Evolutionary conservation across 2,113 vertebrate species (phyloP), one percentile per base, ranked within the genome.

Genomic region (Machaerirhynchus nigripectus): DNA sequence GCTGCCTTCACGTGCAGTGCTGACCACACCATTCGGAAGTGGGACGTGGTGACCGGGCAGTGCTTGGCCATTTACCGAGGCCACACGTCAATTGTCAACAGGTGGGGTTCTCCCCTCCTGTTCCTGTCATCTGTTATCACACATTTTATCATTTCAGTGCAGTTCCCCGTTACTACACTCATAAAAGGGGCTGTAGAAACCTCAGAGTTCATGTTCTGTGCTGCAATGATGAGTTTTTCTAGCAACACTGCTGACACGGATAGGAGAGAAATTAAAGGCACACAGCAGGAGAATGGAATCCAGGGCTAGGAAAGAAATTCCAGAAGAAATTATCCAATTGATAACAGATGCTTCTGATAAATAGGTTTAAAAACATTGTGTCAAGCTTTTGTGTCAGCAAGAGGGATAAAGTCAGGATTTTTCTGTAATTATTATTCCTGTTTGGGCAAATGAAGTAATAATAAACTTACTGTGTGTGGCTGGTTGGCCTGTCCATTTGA

Each of bases 81-180:
- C 28, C 98, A 98, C 95, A 98, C 98, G 0, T 98, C 98, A 1
- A 98, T 98, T 21, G 98, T 98, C 18, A 98, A 98, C 96, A 98
- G 98, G 98, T 98, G 40, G 27, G 59, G 19, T 6, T 50, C n/a
- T 91, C 74, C 42, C 63, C 17, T 52, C 13, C 12, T 16, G 22
- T n/a, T n/a, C 59, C 89, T 80, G 67, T 39, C 56, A 39, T 13
- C 73, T 90, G 1, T 19, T 53, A 5, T 11, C 8, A 6, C 57
- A 7, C 57, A n/a, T 21, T 47, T 26, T 19, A 31, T 42, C 47
- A 20, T 79, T 84, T 74, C 40, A 9, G 49, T 75, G 46, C 65
- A 73, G 2, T 8, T 65, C 82, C 77, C 71, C 28, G 2, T 44
- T 44, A 1, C 50, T 42, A 5, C 40, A 2, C 55, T 69, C 55